Evolutionary conservation across 2,797 vertebrate species (phyloP).

Genomic region (Thripadectes ignobilis): DNA sequence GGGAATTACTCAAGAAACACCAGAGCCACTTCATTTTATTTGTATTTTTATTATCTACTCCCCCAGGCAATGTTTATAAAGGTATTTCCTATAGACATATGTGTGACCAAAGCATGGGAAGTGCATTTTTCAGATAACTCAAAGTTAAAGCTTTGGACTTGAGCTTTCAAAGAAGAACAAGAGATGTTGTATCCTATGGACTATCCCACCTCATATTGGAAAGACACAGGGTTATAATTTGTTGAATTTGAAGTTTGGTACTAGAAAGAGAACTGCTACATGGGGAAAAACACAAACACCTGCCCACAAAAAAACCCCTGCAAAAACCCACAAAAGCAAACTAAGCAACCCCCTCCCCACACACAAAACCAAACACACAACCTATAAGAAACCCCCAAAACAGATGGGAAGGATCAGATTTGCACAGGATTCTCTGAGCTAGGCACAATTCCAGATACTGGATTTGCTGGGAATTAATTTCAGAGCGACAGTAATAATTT

Average conservation of each 20-base stretch:
- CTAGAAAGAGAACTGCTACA: neutral
- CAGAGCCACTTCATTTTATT: neutral
- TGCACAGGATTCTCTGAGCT: neutral
- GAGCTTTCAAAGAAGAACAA: neutral
- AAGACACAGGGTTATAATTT: neutral
- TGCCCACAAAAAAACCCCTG: neutral
- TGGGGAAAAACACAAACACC: neutral
- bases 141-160: neutral
- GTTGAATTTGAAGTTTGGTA: neutral
- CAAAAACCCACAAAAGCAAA: neutral
- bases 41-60: neutral
- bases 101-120: rapidly evolving
- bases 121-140: neutral
- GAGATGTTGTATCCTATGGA: neutral
- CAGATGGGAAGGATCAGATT: neutral
- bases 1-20: neutral
- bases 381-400: neutral
- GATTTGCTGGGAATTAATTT: neutral
- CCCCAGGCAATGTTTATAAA: neutral
- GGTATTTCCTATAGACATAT: neutral
- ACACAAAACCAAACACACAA: no score
- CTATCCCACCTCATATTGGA: neutral
- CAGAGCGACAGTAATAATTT: neutral
- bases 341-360: no score
- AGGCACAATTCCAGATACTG: neutral